Evolutionary conservation across 2,888 invertebrate genomes (phyloP), one percentile per base, ranked within the genome.

Genomic region (Ecdyonurus torrentis): DNA sequence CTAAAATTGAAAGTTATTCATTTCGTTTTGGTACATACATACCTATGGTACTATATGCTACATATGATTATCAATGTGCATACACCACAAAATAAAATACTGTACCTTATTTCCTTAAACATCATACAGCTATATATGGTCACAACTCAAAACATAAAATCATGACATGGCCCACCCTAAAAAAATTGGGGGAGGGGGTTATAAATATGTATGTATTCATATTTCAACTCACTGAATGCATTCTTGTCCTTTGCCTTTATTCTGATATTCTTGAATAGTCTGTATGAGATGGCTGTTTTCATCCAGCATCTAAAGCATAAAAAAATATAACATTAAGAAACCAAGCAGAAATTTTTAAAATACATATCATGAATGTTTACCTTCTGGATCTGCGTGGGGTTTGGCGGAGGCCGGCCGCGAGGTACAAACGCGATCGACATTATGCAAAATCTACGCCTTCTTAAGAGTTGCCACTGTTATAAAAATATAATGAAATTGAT

Each of bases 271-370:
- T 75, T 94, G 91, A 72, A 98, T 96, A 7, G 93, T 92, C 79
- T 96, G 93, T 70, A 98, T 97, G 58, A 98, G 81, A 74, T 95
- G 93, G 69, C 91, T 91, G 75, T 98, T 98, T 77, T 98, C 98
- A 78, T 98, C 97, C 65, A 98, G 80, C 84, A 98, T 88, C 83
- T 96, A 72, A n/a, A n/a, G n/a, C n/a, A n/a, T n/a, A n/a, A 18
- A 71, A 67, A 24, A 62, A 55, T 23, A 23, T 53, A 59, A 52
- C 24, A 61, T 58, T 58, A 25, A n/a, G 18, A 2, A 50, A 23
- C 50, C 23, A n/a, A 61, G 25, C 2, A 62, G 20, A 3, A 10
- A 50, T 18, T 52, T 53, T 18, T 19, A 61, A 22, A 53, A 23
- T 53, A 52, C 18, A 52, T 25, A 20, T 18, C 37, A 22, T 55